Conservation (phyloP, 2,113 vertebrate species). For the Phylloscopus trochiloides region DNA sequence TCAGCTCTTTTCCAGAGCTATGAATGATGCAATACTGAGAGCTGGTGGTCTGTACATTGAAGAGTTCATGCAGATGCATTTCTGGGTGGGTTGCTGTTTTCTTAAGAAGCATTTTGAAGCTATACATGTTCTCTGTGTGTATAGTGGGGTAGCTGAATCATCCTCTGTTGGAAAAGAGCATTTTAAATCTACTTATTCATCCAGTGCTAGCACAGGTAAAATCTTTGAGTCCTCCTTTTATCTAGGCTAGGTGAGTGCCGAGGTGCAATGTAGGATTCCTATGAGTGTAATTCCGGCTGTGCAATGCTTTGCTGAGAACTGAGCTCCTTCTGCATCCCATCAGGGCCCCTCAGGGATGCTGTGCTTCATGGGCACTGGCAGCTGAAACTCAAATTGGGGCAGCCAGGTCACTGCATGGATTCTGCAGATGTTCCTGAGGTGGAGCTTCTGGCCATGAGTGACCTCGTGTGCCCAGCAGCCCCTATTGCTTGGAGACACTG, state of each 20-base stretch:
- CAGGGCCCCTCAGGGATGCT: neutral
- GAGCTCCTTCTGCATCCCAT: neutral
- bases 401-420: neutral
- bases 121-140: fast-evolving
- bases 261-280: neutral
- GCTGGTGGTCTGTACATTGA: neutral
- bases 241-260: neutral
- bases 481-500: neutral
- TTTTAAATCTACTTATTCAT: neutral
- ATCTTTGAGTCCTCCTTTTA: neutral
- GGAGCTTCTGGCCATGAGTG: neutral
- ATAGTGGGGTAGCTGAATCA: neutral
- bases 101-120: neutral
- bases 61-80: neutral
- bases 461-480: neutral
- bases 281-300: neutral
- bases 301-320: fast-evolving
- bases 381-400: neutral
- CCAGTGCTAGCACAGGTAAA: neutral
- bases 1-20: neutral
- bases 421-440: neutral
- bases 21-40: neutral
- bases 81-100: neutral
- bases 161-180: neutral
- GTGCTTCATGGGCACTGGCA: neutral